These are phyloP conservation scores for Bombus ignitus DNA, from an alignment of 1,140 invertebrate species.

Conservation along the genomic window DNA sequence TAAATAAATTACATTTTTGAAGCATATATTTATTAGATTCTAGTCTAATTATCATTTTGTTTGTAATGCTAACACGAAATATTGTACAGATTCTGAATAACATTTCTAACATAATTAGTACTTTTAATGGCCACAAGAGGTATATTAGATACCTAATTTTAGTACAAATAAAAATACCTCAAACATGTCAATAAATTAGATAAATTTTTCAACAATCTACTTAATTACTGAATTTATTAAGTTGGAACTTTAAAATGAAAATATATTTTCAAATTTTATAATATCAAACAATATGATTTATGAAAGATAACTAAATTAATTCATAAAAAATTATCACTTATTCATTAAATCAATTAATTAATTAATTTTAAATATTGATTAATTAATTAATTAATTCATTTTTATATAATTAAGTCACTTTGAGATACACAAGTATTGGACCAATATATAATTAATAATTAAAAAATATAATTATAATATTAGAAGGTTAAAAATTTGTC, in stretches of 20 bases:
- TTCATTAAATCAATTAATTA: neutral
- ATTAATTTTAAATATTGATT: too few relatives aligned
- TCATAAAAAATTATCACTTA: constrained; percentile 18
- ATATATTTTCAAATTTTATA: constrained; percentile 11
- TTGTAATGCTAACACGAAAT: neutral
- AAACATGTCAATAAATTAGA: neutral
- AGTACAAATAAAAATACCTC: neutral
- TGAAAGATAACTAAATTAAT: constrained; percentile 28
- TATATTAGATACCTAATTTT: neutral
- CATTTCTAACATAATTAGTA: constrained; percentile 1
- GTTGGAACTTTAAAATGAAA: constrained; percentile 42
- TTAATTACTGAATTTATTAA: constrained; percentile 48
- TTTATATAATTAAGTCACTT: constrained; percentile 13
- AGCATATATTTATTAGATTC: constrained; percentile 23
- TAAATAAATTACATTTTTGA: constrained; percentile 22
- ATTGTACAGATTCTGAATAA: constrained; percentile 8
- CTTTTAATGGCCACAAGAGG: neutral
- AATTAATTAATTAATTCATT: neutral
- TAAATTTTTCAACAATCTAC: constrained; percentile 31
- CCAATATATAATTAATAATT: constrained; percentile 33
- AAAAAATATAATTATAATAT: constrained; percentile 20
- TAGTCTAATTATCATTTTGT: constrained; percentile 18
- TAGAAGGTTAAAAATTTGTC: constrained; percentile 30
- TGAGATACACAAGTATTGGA: constrained; percentile 16
- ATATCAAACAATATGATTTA: constrained; percentile 4